Conservation (phyloP, 2,888 invertebrate species). For the Eledone cirrhosa region DNA sequence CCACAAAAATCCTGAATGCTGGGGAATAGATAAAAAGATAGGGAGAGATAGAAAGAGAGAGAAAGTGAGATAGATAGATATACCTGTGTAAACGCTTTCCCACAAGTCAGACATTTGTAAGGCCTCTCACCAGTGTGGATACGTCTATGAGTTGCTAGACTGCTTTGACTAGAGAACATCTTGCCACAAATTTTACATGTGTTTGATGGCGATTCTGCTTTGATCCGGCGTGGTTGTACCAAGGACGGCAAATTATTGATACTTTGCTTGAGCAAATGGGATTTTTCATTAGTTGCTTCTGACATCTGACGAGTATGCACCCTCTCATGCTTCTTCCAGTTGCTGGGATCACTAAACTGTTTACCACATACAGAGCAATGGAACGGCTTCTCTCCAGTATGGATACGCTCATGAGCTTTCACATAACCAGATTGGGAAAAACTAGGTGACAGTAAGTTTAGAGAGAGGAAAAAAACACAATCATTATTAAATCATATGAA, state of each 20-base stretch:
- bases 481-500: constrained; percentile 27
- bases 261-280: constrained; percentile 35
- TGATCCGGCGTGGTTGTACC: constrained; percentile 36
- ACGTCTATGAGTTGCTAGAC: constrained; percentile 55
- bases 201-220: constrained; percentile 34
- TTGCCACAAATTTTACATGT: constrained; percentile 56
- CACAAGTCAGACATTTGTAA: constrained; percentile 50
- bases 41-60: too few species aligned
- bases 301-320: constrained; percentile 50
- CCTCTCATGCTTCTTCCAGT: constrained; percentile 62
- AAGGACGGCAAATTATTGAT: constrained; percentile 37
- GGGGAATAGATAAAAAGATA: too few species aligned
- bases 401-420: constrained; percentile 58
- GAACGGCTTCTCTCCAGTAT: constrained; percentile 61
- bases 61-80: background rate
- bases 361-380: constrained; percentile 59
- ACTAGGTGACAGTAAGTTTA: constrained; percentile 54
- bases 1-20: too few species aligned
- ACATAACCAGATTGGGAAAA: constrained; percentile 61
- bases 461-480: constrained; percentile 50
- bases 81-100: constrained; percentile 57
- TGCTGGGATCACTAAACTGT: constrained; percentile 59
- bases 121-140: constrained; percentile 60
- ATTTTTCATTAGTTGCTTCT: constrained; percentile 10
- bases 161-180: constrained; percentile 57